phyloP scores from a whole-genome alignment of 2,797 vertebrate species.

The Odontamblyopus rebecca region DNA sequence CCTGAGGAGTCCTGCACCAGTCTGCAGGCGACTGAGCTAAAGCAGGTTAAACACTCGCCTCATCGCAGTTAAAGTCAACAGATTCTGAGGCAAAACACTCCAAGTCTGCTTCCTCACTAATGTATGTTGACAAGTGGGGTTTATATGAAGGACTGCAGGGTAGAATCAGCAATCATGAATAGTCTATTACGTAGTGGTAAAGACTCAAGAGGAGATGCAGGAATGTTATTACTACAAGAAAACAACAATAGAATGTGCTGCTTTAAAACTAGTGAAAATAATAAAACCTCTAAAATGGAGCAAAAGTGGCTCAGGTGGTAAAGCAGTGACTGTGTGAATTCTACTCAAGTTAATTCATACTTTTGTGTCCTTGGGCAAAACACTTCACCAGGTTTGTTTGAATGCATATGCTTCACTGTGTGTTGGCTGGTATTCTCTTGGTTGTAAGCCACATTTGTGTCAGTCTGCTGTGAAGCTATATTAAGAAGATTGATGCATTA shows the following conservation, averaged over 20 bases:
- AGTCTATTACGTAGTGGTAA: neutral
- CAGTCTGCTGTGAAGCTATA: neutral
- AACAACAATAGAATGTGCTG: neutral
- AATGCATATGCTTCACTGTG: neutral
- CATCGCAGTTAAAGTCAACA: conserved; percentile 41
- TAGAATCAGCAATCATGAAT: conserved; percentile 4
- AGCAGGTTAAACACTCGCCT: conserved; percentile 37
- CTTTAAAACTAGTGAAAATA: no score
- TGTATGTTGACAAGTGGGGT: conserved; percentile 10
- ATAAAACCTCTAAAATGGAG: no score
- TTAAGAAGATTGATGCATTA: no score
- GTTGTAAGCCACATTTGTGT: neutral
- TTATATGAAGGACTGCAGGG: conserved; percentile 9
- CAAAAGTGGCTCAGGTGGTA: no score
- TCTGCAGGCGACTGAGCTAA: conserved; percentile 44
- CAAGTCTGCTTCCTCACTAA: neutral
- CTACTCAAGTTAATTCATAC: neutral
- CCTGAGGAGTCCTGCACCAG: conserved; percentile 40
- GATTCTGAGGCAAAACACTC: conserved; percentile 34
- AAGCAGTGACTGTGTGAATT: no score
- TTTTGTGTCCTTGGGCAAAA: no score
- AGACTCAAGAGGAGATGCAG: neutral
- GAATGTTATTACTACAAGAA: neutral
- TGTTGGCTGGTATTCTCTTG: neutral
- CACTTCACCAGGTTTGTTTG: neutral